phyloP scores from a whole-genome alignment of 2,113 vertebrate genomes.

The Grammomys dolichurus region DNA sequence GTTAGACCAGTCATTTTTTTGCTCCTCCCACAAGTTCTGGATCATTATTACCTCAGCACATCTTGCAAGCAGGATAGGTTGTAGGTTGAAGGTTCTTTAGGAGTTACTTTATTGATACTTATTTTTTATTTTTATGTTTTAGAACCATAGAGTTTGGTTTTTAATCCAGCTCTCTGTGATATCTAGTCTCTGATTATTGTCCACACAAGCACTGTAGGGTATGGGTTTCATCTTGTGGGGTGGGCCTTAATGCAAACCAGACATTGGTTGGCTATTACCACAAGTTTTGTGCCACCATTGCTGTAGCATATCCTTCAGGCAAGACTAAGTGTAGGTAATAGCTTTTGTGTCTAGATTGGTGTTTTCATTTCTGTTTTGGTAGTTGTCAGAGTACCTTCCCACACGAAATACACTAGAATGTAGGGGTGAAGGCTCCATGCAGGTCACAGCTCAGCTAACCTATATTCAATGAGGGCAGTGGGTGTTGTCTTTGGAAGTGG shows the following conservation, averaged over 20 bases:
- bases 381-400: neutral
- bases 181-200: neutral
- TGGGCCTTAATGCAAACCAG: no score
- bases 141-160: neutral
- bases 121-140: neutral
- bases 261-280: neutral
- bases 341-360: neutral
- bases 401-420: neutral
- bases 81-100: no score
- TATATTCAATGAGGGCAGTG: neutral
- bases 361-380: neutral
- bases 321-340: neutral
- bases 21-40: no score
- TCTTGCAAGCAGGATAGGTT: no score
- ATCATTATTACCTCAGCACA: no score
- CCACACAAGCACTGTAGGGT: no score
- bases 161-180: neutral
- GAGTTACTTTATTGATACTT: neutral
- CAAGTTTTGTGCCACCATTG: neutral
- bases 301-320: neutral
- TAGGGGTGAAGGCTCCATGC: neutral
- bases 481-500: neutral
- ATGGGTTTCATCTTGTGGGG: no score
- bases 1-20: no score
- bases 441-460: neutral